Evolutionary conservation across 2,113 vertebrate genomes (phyloP).

Genomic region (Bufo bufo): DNA sequence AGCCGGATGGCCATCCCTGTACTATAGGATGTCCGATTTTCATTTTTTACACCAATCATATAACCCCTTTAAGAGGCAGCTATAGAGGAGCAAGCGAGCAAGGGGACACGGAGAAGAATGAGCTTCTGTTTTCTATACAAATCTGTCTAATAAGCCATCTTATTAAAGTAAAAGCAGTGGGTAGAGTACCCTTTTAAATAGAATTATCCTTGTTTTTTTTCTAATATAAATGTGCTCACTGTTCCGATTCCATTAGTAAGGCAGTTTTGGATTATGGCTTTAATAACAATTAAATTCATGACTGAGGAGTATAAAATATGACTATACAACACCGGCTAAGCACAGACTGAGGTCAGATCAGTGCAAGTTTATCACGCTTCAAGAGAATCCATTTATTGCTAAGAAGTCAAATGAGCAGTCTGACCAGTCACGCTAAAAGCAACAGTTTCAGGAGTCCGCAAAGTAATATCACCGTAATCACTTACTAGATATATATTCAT

Average conservation of each 20-base stretch:
- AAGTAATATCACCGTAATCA: neutral
- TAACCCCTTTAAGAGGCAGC: too few species aligned
- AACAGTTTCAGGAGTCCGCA: neutral
- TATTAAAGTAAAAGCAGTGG: neutral
- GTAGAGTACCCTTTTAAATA: neutral
- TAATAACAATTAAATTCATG: neutral
- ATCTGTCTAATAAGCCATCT: neutral
- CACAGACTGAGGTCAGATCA: neutral
- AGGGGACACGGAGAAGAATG: too few species aligned
- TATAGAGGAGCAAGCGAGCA: too few species aligned
- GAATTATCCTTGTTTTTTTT: neutral
- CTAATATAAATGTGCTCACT: neutral
- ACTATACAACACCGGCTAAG: neutral
- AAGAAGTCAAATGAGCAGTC: neutral
- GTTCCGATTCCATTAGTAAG: neutral
- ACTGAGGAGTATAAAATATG: slow-evolving; percentile 11
- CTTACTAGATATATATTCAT: slow-evolving; percentile 4
- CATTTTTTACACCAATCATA: too few species aligned
- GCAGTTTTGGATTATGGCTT: neutral
- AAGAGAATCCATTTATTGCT: neutral
- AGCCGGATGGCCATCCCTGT: too few species aligned
- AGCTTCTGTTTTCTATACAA: too few species aligned
- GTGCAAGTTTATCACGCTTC: neutral
- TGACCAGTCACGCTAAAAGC: neutral
- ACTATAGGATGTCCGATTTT: too few species aligned